phyloP scores from a whole-genome alignment of 2,113 vertebrate genomes.

The Pelmatolapia mariae region DNA sequence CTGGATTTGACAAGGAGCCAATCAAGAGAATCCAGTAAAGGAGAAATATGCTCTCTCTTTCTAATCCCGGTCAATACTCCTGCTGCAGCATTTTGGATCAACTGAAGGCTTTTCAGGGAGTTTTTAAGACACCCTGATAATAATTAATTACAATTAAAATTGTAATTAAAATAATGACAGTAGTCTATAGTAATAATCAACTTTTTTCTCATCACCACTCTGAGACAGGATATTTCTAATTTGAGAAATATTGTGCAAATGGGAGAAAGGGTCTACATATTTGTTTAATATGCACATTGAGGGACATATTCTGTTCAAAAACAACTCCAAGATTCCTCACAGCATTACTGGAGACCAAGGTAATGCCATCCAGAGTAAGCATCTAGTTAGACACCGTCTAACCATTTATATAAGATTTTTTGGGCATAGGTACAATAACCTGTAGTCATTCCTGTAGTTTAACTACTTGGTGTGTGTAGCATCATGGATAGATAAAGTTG shows the following conservation, averaged over 20 bases:
- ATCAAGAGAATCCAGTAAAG: background rate
- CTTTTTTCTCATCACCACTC: background rate
- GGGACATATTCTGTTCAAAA: background rate
- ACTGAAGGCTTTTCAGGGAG: background rate
- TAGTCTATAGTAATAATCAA: background rate
- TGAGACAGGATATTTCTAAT: background rate
- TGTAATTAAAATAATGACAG: background rate
- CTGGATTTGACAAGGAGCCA: background rate
- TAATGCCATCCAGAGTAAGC: background rate
- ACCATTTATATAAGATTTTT: background rate
- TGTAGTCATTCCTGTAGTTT: no score
- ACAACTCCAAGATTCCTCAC: background rate
- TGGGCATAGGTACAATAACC: background rate
- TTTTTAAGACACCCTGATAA: background rate
- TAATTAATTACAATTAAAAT: background rate
- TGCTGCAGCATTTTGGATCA: background rate
- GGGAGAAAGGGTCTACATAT: background rate
- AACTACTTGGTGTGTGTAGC: background rate
- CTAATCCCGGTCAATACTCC: background rate
- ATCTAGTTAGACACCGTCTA: background rate
- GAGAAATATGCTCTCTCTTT: background rate
- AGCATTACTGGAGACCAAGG: background rate
- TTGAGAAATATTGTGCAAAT: background rate
- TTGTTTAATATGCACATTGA: background rate
- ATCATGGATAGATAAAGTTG: background rate